Evolutionary conservation across 2,888 invertebrate genomes (phyloP), one percentile per base, ranked within the genome.

Genomic region (Sthenelais limicola): DNA sequence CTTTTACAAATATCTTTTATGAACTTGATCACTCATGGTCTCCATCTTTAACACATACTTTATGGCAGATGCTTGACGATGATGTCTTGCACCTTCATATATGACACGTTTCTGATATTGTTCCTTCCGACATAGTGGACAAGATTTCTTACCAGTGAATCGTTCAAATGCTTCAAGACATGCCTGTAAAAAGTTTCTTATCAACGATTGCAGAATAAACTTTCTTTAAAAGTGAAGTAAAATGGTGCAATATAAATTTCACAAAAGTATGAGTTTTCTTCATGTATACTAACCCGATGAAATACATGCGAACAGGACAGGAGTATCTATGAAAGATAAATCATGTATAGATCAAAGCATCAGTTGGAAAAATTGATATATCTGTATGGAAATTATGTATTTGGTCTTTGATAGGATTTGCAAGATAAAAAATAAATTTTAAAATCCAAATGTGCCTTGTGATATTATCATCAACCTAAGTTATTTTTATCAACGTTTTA

Each of bases 81-180:
- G 80, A 38, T 79, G 76, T 67, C 80, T 82, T 0, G 84, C 81
- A 2, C 87, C 88, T 71, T 88, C 87, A 68, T 86, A 84, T 30
- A 88, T 85, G 5, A 87, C 84, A 30, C 87, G 76, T 26, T 85
- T 87, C 76, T 88, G 85, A 70, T 88, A 88, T 68, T 86, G 82
- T 71, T 85, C 83, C 54, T 79, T 81, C 4, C 88, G 78, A 77
- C 88, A 88, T 84, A 88, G 85, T 0, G 88, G 88, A 74, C 88
- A 88, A 0, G 85, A 81, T 74, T 88, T 87, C 69, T 80, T 82
- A 0, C 87, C 87, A 0, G 85, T 84, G 73, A 85, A 88, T 68
- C 84, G 80, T 77, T 88, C 88, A 82, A 88, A 88, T 0, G 87
- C 85, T 79, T 86, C 82, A 3, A 88, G 77, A 76, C 88, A 88